phyloP scores from a whole-genome alignment of 2,113 vertebrate species.

The Microcebus griseorufus region DNA sequence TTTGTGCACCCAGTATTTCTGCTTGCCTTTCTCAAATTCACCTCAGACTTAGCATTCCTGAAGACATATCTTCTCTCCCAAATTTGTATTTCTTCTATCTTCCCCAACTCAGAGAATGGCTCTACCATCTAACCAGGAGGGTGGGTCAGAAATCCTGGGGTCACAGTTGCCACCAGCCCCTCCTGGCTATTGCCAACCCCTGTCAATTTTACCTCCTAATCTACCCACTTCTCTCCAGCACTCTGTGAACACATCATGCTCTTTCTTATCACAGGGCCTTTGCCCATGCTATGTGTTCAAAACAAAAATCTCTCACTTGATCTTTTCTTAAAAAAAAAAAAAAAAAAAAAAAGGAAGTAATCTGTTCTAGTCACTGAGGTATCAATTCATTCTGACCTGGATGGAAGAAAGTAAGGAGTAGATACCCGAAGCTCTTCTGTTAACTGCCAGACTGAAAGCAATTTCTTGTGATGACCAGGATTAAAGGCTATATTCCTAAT shows the following conservation, averaged over 20 bases:
- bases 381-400: neutral
- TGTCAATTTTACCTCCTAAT: neutral
- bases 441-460: neutral
- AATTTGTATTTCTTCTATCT: neutral
- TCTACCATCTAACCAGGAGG: neutral
- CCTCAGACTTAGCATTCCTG: neutral
- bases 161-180: neutral
- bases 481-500: neutral
- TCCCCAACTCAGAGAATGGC: neutral
- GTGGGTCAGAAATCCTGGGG: neutral
- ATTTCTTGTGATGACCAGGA: neutral
- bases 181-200: neutral
- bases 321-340: neutral
- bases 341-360: neutral
- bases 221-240: neutral
- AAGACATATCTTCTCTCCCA: neutral
- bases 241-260: neutral
- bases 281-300: neutral
- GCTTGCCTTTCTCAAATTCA: neutral
- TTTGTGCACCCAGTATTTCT: neutral
- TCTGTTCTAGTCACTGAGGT: neutral
- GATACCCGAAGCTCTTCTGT: neutral
- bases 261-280: slow-evolving; percentile 14
- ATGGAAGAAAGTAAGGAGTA: neutral
- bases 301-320: neutral